Percentiles rank a stretch among this genome's conserved stretches.
Conservation (phyloP, 2,113 vertebrate genomes). For the Pagrus major region DNA sequence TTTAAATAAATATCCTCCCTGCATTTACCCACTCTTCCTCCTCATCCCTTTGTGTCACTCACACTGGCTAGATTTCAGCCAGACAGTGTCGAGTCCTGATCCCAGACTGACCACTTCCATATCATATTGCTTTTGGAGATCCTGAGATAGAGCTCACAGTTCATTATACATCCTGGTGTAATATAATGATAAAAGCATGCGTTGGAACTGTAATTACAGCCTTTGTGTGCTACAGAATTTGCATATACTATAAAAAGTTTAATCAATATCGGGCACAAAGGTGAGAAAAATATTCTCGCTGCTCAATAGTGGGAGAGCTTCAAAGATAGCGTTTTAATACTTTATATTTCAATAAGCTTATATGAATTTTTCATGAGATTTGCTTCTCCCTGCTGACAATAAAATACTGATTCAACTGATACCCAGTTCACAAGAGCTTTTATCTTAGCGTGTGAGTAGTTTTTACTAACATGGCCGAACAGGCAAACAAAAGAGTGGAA, state of each 20-base stretch:
- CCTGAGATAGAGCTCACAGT: neutral
- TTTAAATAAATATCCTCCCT: slow-evolving; percentile 3
- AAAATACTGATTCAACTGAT: neutral
- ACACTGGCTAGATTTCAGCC: neutral
- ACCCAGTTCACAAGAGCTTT: neutral
- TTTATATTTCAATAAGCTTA: neutral
- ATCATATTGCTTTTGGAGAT: neutral
- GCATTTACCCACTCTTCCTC: neutral
- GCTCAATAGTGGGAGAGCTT: neutral
- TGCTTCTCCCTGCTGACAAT: slow-evolving; percentile 9
- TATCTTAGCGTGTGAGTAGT: neutral
- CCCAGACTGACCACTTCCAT: neutral
- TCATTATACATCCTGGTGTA: neutral
- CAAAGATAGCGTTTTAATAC: slow-evolving; percentile 15
- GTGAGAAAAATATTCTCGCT: neutral
- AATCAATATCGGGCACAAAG: slow-evolving; percentile 11
- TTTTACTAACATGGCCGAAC: neutral
- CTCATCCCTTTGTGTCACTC: slow-evolving; percentile 1
- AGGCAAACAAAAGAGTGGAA: neutral
- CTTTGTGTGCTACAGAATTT: slow-evolving; percentile 1
- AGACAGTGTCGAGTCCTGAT: neutral
- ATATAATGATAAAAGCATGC: neutral
- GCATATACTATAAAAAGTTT: neutral
- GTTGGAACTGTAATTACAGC: neutral
- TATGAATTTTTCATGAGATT: slow-evolving; percentile 15